Conservation (phyloP, 2,113 vertebrate genomes). For the Carettochelys insculpta region DNA sequence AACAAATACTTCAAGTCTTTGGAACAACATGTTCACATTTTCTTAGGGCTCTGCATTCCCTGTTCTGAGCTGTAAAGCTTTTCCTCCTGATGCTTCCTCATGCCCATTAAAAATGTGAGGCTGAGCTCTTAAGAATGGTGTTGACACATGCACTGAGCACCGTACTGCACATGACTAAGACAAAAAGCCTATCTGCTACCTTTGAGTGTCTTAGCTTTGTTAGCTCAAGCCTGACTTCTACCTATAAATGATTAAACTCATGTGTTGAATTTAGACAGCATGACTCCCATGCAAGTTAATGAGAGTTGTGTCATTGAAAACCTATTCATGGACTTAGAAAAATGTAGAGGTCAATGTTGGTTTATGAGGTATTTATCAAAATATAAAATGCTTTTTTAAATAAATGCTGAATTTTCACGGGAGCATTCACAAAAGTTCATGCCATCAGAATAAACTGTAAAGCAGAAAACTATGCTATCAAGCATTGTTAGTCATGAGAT, state of each 20-base stretch:
- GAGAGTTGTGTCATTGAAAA: background rate
- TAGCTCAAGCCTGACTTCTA: conserved; percentile 12
- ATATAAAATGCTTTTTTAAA: conserved; percentile 3
- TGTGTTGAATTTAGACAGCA: conserved; percentile 8
- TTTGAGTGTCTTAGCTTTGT: background rate
- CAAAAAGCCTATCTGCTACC: background rate
- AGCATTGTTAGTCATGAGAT: background rate
- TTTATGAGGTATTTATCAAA: background rate
- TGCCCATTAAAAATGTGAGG: background rate
- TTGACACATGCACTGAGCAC: background rate
- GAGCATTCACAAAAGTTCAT: background rate
- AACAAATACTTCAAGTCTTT: background rate
- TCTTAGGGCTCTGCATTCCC: background rate
- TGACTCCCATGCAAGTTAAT: conserved; percentile 31
- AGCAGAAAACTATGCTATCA: background rate
- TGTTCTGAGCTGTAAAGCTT: background rate
- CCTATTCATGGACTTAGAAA: conserved; percentile 8
- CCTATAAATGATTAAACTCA: conserved; percentile 20
- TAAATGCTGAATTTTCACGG: background rate
- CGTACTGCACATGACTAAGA: background rate
- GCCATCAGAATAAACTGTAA: background rate
- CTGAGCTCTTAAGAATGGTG: background rate
- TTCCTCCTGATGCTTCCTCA: conserved; percentile 7
- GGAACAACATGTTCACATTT: background rate
- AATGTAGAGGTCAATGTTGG: background rate